Base-by-base conservation (phyloP, 2,797 vertebrate genomes). In the Poecilia velifera region DNA sequence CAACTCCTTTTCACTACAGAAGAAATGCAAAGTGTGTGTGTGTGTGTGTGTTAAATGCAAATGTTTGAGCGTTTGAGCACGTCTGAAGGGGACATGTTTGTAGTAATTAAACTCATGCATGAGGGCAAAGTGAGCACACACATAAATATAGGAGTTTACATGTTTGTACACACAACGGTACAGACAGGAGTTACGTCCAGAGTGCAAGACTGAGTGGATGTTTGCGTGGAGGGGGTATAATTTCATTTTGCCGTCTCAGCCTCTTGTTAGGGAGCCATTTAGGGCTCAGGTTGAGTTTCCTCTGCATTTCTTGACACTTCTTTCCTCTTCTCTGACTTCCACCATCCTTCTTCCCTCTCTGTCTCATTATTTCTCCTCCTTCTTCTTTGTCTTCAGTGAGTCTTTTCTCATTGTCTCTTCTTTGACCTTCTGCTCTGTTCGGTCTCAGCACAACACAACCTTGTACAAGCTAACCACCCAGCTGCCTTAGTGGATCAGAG, bases 201-300 rank as follows among this genome's bases (percentile, higher is more conserved):
- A 72, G 76, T 76, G 71, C 43, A 4, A 57, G 22, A n/a, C 25
- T n/a, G 72, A 71, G 66, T 53, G 64, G 73, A 73, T 47, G 75
- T 66, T 57, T 76, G 75, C n/a, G 70, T 46, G 62, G 36, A 74
- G 66, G 47, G 72, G 59, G 59, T 87, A 62, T 88, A 87, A 91
- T 93, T 91, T 90, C 71, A 90, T 92, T 91, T 91, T 86, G 87
- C 89, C 82, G 83, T 89, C 90, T 93, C 91, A 90, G 90, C 83
- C 82, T 90, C 88, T 90, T 88, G 92, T 92, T 93, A 92, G 85
- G 82, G 81, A 91, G 82, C 90, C 90, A 90, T 93, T 92, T 93
- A 88, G 86, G 87, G 85, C 92, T 91, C 88, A 91, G 92, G 89
- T 93, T 91, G 85, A 92, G 85, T 94, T 93, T 93, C 93, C 57